Evolutionary conservation across 1,140 invertebrate species (phyloP).

Genomic region (Mya arenaria): DNA sequence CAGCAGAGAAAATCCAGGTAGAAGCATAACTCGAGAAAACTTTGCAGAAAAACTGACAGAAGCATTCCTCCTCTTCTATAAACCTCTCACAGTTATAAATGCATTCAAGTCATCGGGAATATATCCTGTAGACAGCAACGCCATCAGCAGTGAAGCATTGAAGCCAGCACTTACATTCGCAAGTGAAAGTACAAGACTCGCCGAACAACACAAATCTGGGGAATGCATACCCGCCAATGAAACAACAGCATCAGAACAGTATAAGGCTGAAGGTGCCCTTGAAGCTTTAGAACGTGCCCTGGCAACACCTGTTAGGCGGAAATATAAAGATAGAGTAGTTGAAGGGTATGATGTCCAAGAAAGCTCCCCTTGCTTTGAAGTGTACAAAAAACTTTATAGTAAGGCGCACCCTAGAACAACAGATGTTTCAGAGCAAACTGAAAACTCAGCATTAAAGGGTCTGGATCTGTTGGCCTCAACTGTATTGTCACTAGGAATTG

Average conservation of each 20-base stretch:
- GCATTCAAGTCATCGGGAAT: conserved; percentile 40
- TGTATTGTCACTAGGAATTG: conserved; percentile 13
- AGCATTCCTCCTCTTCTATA: conserved; percentile 55
- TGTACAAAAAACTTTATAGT: conserved; percentile 28
- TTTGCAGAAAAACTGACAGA: conserved; percentile 61
- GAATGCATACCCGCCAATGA: neutral
- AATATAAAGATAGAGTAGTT: conserved; percentile 9
- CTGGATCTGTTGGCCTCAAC: conserved; percentile 24
- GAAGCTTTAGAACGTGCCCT: neutral
- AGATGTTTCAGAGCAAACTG: neutral
- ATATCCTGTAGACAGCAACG: neutral
- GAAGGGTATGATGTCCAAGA: conserved; percentile 32
- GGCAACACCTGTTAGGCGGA: neutral
- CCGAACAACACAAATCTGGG: neutral
- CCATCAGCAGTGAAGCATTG: neutral
- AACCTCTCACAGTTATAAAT: conserved; percentile 53
- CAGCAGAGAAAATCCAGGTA: conserved; percentile 39
- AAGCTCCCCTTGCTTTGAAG: conserved; percentile 23
- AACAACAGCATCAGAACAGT: conserved; percentile 3
- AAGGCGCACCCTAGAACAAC: neutral
- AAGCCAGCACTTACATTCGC: neutral
- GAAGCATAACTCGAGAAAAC: conserved; percentile 33
- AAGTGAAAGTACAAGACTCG: neutral
- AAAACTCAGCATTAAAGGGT: neutral
- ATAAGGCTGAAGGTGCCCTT: neutral